Conservation (phyloP, 2,888 invertebrate species). For the Seira sanloemensis region DNA sequence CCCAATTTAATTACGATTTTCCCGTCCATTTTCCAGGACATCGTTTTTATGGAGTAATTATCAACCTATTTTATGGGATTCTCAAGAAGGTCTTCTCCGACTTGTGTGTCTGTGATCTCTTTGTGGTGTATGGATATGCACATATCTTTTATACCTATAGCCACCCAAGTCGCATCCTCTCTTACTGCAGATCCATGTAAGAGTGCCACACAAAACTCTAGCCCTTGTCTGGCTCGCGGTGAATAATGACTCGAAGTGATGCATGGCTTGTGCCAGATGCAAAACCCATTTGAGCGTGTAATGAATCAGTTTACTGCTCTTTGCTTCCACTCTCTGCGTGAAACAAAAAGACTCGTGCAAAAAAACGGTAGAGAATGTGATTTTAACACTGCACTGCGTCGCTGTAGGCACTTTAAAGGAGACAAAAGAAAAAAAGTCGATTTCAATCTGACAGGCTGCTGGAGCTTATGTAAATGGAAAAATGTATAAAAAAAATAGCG, state of each 20-base stretch:
- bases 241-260: constrained; percentile 21
- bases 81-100: too few relatives aligned
- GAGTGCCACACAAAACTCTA: neutral
- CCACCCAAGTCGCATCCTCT: too few relatives aligned
- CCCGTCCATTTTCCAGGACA: neutral
- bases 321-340: too few relatives aligned
- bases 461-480: too few relatives aligned
- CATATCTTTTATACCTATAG: neutral
- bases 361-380: too few relatives aligned
- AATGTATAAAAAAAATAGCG: too few relatives aligned
- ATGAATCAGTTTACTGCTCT: constrained; percentile 16
- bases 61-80: constrained; percentile 9
- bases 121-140: neutral
- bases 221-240: neutral
- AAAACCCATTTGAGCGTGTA: constrained; percentile 24
- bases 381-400: too few relatives aligned
- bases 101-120: too few relatives aligned
- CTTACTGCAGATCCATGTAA: neutral
- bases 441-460: too few relatives aligned
- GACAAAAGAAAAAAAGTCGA: too few relatives aligned
- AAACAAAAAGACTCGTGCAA: too few relatives aligned
- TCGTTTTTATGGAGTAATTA: constrained; percentile 22
- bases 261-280: constrained; percentile 34
- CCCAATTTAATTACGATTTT: constrained; percentile 1
- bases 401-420: too few relatives aligned